Percentiles rank a stretch among this genome's conserved stretches.
Evolutionary conservation across 1,140 invertebrate species (phyloP).

Genomic region (Drosophila albomicans): DNA sequence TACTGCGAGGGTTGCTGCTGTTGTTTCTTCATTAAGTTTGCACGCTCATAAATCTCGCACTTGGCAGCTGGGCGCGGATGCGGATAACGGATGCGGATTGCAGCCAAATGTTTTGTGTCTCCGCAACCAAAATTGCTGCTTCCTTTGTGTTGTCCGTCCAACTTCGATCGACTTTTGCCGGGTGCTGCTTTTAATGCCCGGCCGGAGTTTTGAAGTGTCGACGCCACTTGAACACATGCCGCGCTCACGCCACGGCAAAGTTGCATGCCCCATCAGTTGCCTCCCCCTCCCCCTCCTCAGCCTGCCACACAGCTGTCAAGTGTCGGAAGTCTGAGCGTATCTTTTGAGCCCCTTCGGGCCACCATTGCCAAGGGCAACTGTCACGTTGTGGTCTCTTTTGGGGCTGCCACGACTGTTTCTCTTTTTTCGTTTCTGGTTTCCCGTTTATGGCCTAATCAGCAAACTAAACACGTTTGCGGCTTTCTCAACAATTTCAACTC

Average conservation of each 20-base stretch:
- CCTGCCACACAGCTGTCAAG: conserved; percentile 28
- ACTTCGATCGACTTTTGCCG: conserved; percentile 32
- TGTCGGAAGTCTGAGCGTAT: conserved; percentile 31
- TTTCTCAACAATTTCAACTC: conserved; percentile 31
- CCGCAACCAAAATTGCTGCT: conserved; percentile 9
- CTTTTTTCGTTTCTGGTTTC: conserved; percentile 16
- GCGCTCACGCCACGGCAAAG: conserved; percentile 3
- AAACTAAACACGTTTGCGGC: conserved; percentile 49
- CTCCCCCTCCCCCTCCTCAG: not conserved
- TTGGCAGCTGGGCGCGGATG: conserved; percentile 27
- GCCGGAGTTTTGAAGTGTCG: conserved; percentile 42
- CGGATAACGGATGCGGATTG: conserved; percentile 15
- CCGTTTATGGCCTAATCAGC: conserved; percentile 42
- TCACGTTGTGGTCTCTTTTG: conserved; percentile 32
- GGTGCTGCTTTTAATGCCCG: conserved; percentile 44
- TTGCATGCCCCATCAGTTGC: conserved; percentile 20
- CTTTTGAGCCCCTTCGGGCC: conserved; percentile 13
- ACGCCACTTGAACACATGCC: conserved; percentile 55
- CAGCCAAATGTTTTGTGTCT: conserved; percentile 27
- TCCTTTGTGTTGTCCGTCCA: conserved; percentile 25
- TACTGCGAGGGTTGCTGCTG: conserved; percentile 50
- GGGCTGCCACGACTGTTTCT: conserved; percentile 11
- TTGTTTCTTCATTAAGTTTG: conserved; percentile 39
- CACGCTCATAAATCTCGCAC: conserved; percentile 40
- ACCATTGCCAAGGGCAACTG: conserved; percentile 59